Percentiles rank a stretch among this genome's conserved stretches.
Evolutionary conservation across 1,140 invertebrate genomes (phyloP).

Genomic region (Lordiphosa clarofinis): DNA sequence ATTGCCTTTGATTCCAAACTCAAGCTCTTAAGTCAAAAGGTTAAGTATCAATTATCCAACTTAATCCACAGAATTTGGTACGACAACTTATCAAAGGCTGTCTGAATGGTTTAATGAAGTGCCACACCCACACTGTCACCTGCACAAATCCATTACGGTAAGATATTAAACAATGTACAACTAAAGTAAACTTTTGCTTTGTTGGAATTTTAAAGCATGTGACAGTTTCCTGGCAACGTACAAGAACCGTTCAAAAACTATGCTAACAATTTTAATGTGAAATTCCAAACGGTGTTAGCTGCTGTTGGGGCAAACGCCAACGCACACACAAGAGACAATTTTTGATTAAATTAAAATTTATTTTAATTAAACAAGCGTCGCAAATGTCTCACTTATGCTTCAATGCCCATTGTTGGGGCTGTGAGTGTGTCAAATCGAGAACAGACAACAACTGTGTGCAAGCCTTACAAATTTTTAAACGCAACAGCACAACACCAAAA

Average conservation of each 20-base stretch:
- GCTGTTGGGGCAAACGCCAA: slow-evolving; percentile 2
- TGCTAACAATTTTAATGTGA: slow-evolving; percentile 73
- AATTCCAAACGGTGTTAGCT: slow-evolving; percentile 47
- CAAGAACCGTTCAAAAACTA: slow-evolving; percentile 50
- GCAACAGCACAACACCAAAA: slow-evolving; percentile 24
- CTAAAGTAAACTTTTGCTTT: slow-evolving; percentile 23
- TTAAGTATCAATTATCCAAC: slow-evolving; percentile 2
- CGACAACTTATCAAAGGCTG: slow-evolving; percentile 40
- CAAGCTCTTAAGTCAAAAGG: slow-evolving; percentile 5
- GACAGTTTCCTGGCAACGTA: slow-evolving; percentile 34
- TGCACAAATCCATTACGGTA: slow-evolving; percentile 23
- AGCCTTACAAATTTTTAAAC: slow-evolving; percentile 7
- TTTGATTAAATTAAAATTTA: slow-evolving; percentile 78
- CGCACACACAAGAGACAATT: slow-evolving; percentile 34
- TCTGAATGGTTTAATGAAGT: slow-evolving; percentile 54
- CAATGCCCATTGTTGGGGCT: slow-evolving; percentile 40
- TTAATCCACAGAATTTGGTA: slow-evolving; percentile 16
- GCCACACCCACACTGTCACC: slow-evolving; percentile 58
- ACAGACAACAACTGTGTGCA: slow-evolving; percentile 24
- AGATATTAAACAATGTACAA: neutral
- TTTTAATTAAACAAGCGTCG: slow-evolving; percentile 77
- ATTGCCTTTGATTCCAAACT: too few species aligned
- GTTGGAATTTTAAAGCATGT: slow-evolving; percentile 32
- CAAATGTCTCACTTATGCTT: slow-evolving; percentile 76
- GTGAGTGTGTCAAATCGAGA: neutral